A percentile compares a stretch with the other conserved stretches of the same genome.
Evolutionary conservation across 2,797 vertebrate species (phyloP).

Genomic region (Jordanella pulchra): DNA sequence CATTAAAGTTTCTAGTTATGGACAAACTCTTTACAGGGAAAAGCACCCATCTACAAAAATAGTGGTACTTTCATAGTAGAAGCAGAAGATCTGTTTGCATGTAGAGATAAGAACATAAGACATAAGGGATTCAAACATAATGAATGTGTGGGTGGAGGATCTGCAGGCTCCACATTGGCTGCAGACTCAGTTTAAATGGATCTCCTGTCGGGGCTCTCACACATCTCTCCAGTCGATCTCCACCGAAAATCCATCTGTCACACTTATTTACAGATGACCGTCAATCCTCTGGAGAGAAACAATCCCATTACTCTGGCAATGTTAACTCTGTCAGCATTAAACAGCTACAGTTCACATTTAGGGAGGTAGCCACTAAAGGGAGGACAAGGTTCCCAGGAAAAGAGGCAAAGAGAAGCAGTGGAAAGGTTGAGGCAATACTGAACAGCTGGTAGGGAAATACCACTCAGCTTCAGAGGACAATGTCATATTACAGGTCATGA

Average conservation of each 20-base stretch:
- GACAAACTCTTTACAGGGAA: not conserved
- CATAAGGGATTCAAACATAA: conserved; percentile 43
- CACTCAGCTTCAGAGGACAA: conserved; percentile 15
- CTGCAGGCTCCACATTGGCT: conserved; percentile 20
- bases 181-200: conserved; percentile 33
- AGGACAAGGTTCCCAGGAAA: conserved; percentile 24
- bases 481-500: conserved; percentile 16
- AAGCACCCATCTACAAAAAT: conserved; percentile 22
- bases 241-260: conserved; percentile 50
- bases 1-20: not conserved
- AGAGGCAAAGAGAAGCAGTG: conserved; percentile 17
- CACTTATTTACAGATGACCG: conserved; percentile 32
- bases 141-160: conserved; percentile 24
- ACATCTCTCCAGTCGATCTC: conserved; percentile 21
- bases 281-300: conserved; percentile 38
- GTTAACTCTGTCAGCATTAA: conserved; percentile 35
- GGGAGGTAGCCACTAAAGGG: conserved; percentile 13
- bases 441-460: conserved; percentile 49
- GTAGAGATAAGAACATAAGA: conserved; percentile 30
- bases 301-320: conserved; percentile 37
- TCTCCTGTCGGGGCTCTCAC: conserved; percentile 25
- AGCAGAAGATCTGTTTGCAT: conserved; percentile 11
- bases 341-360: conserved; percentile 30
- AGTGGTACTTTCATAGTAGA: conserved; percentile 10
- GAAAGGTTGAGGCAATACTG: conserved; percentile 38